phyloP scores from a whole-genome alignment of 1,140 invertebrate species.

The Mesaphorura yosii region DNA sequence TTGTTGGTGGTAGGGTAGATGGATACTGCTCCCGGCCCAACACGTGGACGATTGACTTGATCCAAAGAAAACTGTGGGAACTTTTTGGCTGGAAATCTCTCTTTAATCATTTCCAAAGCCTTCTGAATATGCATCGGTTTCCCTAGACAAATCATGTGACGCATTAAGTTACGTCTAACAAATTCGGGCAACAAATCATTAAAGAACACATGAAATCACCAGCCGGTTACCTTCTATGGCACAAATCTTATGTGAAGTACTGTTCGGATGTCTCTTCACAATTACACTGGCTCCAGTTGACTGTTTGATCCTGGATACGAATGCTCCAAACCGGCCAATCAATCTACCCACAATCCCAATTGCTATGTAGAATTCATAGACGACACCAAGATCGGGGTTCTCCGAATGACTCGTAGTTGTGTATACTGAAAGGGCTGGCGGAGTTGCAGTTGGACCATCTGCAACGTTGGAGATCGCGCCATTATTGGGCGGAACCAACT shows the following conservation, averaged over 20 bases:
- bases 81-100: slow-evolving; percentile 64
- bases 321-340: slow-evolving; percentile 72
- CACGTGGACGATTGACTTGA: slow-evolving; percentile 49
- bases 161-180: too few relatives aligned
- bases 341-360: slow-evolving; percentile 66
- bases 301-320: slow-evolving; percentile 65
- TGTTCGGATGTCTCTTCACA: slow-evolving; percentile 62
- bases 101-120: slow-evolving; percentile 67
- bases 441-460: too few relatives aligned
- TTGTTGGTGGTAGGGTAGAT: slow-evolving; percentile 45
- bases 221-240: slow-evolving; percentile 55
- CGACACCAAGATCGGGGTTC: slow-evolving; percentile 29
- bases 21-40: slow-evolving; percentile 44
- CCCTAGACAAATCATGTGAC: too few relatives aligned
- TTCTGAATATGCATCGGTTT: too few relatives aligned
- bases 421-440: slow-evolving; percentile 2
- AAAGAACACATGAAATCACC: not conserved
- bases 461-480: too few relatives aligned
- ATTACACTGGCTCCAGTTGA: slow-evolving; percentile 63
- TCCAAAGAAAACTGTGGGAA: slow-evolving; percentile 68
- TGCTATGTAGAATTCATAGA: slow-evolving; percentile 70
- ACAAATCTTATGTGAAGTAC: slow-evolving; percentile 63
- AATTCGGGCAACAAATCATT: too few relatives aligned
- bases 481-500: too few relatives aligned
- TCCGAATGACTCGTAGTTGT: too few relatives aligned